phyloP scores from a whole-genome alignment of 1,140 invertebrate genomes.

The Drosophila insularis region DNA sequence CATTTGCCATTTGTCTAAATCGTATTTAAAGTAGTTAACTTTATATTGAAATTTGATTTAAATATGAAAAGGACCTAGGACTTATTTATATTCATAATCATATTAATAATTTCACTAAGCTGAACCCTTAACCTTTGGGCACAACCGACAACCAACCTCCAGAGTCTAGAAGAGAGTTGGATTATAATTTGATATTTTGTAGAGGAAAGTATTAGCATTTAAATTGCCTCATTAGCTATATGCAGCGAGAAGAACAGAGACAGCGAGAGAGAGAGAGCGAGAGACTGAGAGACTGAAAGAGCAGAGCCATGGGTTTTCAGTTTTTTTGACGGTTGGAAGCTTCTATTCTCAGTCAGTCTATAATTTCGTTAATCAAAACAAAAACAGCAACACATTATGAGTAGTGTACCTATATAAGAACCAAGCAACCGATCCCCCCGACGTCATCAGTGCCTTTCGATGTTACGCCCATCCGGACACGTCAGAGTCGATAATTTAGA shows the following conservation, averaged over 20 bases:
- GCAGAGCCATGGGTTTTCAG: conserved; percentile 5
- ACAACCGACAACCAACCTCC: conserved; percentile 9
- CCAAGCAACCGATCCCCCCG: not conserved
- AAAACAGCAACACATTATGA: conserved; percentile 61
- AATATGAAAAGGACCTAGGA: conserved; percentile 45
- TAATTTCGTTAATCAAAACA: conserved; percentile 75
- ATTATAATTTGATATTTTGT: conserved; percentile 76
- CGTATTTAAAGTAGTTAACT: conserved; percentile 44
- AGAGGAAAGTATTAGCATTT: conserved; percentile 70
- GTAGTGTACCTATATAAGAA: not conserved
- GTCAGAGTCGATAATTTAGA: conserved; percentile 72
- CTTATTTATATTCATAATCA: conserved; percentile 46
- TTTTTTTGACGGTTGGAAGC: conserved; percentile 24
- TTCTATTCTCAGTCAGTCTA: conserved; percentile 29
- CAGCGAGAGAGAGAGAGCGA: not conserved
- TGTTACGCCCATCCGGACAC: conserved; percentile 59
- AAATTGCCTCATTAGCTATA: conserved; percentile 66
- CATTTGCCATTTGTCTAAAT: conserved; percentile 45
- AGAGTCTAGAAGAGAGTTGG: conserved; percentile 27
- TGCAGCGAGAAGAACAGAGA: not conserved
- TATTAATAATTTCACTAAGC: conserved; percentile 60
- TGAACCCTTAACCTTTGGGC: conserved; percentile 44
- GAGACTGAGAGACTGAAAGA: not conserved
- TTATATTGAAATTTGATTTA: conserved; percentile 39
- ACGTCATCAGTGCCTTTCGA: not conserved